Conservation (phyloP, 2,797 vertebrate genomes). For the Podarcis siculus region DNA sequence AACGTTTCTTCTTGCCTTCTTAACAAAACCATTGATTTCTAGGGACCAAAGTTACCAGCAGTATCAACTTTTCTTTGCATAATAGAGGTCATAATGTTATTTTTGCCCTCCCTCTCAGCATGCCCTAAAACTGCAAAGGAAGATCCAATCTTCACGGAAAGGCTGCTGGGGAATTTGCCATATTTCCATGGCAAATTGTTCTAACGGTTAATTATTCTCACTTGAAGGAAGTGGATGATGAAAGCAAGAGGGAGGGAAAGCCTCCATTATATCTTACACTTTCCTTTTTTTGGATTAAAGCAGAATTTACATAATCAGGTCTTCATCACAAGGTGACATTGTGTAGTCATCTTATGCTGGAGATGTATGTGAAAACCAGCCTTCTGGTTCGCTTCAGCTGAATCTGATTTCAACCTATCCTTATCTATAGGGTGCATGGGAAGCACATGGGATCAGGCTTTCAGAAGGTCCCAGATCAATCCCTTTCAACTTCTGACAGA, state of each 20-base stretch:
- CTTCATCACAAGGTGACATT: background rate
- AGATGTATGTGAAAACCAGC: background rate
- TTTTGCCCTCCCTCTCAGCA: background rate
- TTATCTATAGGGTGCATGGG: too few relatives aligned
- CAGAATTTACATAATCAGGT: background rate
- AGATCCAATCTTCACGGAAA: constrained; percentile 20
- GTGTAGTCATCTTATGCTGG: constrained; percentile 14
- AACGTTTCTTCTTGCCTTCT: background rate
- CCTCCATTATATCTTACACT: background rate
- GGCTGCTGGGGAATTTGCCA: background rate
- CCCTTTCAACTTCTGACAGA: background rate
- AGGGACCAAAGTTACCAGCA: background rate
- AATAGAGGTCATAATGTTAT: background rate
- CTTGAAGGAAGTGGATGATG: background rate
- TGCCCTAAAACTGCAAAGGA: constrained; percentile 14
- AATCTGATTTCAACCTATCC: background rate
- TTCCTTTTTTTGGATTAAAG: background rate
- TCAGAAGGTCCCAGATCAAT: background rate
- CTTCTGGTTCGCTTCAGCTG: background rate
- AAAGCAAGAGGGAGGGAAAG: background rate
- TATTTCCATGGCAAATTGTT: background rate
- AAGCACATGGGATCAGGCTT: background rate
- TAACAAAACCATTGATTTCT: constrained; percentile 32
- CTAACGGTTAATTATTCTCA: background rate
- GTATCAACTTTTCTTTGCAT: background rate